Conservation (phyloP, 2,113 vertebrate genomes). For the Sisor rabdophorus region DNA sequence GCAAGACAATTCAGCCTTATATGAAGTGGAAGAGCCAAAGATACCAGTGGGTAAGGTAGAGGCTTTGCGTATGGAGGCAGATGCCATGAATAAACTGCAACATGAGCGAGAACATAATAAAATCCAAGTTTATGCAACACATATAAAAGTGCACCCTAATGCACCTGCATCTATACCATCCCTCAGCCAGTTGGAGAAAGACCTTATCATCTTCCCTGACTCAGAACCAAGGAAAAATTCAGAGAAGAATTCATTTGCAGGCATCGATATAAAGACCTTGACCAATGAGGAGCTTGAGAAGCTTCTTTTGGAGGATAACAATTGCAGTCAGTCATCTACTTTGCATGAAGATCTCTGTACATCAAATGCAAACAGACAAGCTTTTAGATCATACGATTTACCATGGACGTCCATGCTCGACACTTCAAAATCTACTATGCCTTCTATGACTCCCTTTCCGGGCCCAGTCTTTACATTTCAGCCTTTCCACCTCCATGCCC, state of each 20-base stretch:
- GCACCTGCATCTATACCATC: constrained; percentile 42
- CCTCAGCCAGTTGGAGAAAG: constrained; percentile 75
- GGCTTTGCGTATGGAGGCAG: constrained; percentile 96
- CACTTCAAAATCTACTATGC: constrained; percentile 69
- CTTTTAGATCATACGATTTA: constrained; percentile 67
- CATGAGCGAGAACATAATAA: constrained; percentile 74
- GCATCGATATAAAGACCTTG: constrained; percentile 86
- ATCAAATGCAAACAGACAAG: constrained; percentile 77
- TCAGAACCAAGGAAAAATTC: constrained; percentile 73
- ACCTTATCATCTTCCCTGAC: constrained; percentile 96
- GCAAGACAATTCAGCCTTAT: constrained; percentile 68
- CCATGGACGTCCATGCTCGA: constrained; percentile 78
- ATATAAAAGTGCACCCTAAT: constrained; percentile 53
- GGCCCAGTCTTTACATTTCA: constrained; percentile 67
- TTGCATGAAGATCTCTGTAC: constrained; percentile 79
- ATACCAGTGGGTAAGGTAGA: constrained; percentile 90
- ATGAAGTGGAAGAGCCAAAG: constrained; percentile 67
- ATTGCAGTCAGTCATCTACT: constrained; percentile 70
- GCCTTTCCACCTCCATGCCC: constrained; percentile 68
- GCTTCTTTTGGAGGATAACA: constrained; percentile 86
- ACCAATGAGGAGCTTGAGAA: constrained; percentile 89
- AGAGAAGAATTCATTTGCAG: constrained; percentile 73
- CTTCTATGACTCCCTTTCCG: constrained; percentile 60
- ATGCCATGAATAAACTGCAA: constrained; percentile 88
- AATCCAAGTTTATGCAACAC: constrained; percentile 49